phyloP scores from a whole-genome alignment of 2,888 invertebrate species.

The Cantharis lateralis region DNA sequence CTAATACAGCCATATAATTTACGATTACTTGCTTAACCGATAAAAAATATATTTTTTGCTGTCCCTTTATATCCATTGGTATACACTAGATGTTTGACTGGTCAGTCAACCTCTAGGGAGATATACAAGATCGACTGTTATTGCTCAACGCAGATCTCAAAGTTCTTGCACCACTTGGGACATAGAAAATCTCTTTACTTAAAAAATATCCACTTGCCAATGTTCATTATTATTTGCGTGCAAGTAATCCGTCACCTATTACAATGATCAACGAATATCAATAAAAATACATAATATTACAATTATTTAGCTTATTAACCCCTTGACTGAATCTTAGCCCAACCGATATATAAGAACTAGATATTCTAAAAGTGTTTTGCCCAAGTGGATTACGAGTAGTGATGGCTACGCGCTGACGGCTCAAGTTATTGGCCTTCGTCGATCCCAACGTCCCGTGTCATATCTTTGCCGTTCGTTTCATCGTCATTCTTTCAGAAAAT shows the following conservation, averaged over 20 bases:
- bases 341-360: slow-evolving; percentile 52
- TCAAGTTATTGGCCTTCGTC: slow-evolving; percentile 53
- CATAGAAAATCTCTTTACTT: slow-evolving; percentile 27
- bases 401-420: slow-evolving; percentile 51
- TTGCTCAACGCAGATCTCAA: slow-evolving; percentile 36
- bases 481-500: slow-evolving; percentile 19
- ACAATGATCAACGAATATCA: background rate
- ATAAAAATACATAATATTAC: background rate
- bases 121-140: slow-evolving; percentile 42
- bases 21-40: background rate
- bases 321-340: slow-evolving; percentile 54
- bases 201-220: slow-evolving; percentile 28
- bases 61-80: slow-evolving; percentile 27
- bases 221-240: slow-evolving; percentile 23
- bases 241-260: background rate
- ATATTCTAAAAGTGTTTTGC: slow-evolving; percentile 51
- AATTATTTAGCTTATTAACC: slow-evolving; percentile 48
- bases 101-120: slow-evolving; percentile 36
- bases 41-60: slow-evolving; percentile 20
- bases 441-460: slow-evolving; percentile 52
- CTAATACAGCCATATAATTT: background rate
- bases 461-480: slow-evolving; percentile 40
- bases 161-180: slow-evolving; percentile 29
- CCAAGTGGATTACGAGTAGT: slow-evolving; percentile 53
- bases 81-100: slow-evolving; percentile 32